phyloP scores from a whole-genome alignment of 1,140 invertebrate species.

The Neelides sp. region DNA sequence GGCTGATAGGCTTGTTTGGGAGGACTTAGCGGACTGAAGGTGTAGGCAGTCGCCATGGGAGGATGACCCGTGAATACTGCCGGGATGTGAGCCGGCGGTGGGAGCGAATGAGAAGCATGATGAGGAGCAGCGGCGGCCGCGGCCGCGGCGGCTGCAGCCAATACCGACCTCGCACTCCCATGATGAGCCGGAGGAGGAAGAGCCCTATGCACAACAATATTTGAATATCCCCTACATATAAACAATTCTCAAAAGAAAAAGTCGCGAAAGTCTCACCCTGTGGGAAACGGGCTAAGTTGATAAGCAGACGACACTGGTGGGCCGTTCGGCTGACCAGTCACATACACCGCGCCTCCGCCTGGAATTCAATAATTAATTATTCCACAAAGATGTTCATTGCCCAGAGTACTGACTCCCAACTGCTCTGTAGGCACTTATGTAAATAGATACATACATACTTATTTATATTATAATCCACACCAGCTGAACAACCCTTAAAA shows the following conservation, averaged over 20 bases:
- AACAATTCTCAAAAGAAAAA: no score
- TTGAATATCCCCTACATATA: background rate
- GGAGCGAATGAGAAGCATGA: slow-evolving; percentile 42
- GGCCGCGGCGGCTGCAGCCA: slow-evolving; percentile 41
- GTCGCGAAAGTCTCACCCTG: slow-evolving; percentile 28
- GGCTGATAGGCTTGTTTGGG: slow-evolving; percentile 53
- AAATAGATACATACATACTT: background rate
- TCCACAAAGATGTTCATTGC: background rate
- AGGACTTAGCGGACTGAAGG: slow-evolving; percentile 56
- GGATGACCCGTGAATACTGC: slow-evolving; percentile 51
- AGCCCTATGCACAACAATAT: slow-evolving; percentile 43
- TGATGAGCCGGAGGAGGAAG: slow-evolving; percentile 73
- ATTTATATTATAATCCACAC: background rate
- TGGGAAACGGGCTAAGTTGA: slow-evolving; percentile 32
- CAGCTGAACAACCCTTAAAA: background rate
- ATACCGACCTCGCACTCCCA: slow-evolving; percentile 60
- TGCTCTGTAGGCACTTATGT: background rate
- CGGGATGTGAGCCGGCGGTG: slow-evolving; percentile 68
- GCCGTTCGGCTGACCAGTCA: slow-evolving; percentile 24
- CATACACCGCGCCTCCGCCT: slow-evolving; percentile 27
- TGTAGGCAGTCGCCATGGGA: slow-evolving; percentile 48
- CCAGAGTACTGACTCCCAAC: background rate
- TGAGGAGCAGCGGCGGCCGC: slow-evolving; percentile 20
- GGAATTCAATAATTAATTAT: slow-evolving; percentile 1
- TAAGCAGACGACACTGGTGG: slow-evolving; percentile 23